Evolutionary conservation across 2,888 invertebrate genomes (phyloP).

Genomic region (Drosophila flavopinicola): DNA sequence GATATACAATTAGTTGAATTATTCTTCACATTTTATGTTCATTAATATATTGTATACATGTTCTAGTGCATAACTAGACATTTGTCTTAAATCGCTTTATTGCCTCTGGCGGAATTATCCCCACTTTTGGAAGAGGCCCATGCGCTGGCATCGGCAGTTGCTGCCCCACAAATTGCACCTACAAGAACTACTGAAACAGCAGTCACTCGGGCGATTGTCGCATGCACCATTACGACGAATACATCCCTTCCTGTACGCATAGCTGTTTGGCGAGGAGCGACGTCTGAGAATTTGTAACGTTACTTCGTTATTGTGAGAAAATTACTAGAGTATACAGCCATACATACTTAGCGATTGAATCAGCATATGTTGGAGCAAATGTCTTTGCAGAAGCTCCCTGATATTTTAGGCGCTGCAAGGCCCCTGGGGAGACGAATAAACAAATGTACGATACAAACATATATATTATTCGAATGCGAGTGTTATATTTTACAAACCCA

Average conservation of each 20-base stretch:
- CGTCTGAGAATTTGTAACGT: background rate
- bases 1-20: too few relatives aligned
- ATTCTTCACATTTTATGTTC: too few relatives aligned
- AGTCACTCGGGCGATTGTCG: slow-evolving; percentile 5
- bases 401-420: background rate
- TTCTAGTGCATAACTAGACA: background rate
- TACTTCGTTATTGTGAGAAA: background rate
- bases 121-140: slow-evolving; percentile 23
- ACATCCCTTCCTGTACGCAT: slow-evolving; percentile 1
- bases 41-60: too few relatives aligned
- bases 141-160: slow-evolving; percentile 31
- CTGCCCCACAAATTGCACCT: slow-evolving; percentile 37
- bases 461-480: background rate
- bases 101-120: background rate
- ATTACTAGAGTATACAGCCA: too few relatives aligned
- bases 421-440: too few relatives aligned
- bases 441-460: background rate
- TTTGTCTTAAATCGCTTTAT: background rate
- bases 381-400: background rate
- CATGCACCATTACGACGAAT: slow-evolving; percentile 3
- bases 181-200: slow-evolving; percentile 7
- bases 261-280: background rate
- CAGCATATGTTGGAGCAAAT: background rate
- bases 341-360: background rate
- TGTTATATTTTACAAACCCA: background rate